Evolutionary conservation across 2,797 vertebrate genomes (phyloP).

Genomic region (Notamacropus eugenii): DNA sequence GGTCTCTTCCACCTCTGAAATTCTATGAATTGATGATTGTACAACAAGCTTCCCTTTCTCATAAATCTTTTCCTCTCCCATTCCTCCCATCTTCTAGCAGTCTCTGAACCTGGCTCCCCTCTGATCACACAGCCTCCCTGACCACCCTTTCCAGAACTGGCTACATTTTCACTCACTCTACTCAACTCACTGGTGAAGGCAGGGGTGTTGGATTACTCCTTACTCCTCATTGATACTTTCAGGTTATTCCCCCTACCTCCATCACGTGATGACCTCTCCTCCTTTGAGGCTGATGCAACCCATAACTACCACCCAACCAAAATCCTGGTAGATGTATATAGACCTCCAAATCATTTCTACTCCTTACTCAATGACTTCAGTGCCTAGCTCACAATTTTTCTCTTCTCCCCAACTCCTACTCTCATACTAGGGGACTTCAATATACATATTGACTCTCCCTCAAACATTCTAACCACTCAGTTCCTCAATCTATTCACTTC

Average conservation of each 20-base stretch:
- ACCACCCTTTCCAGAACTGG: neutral
- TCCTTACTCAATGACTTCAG: neutral
- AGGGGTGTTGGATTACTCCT: neutral
- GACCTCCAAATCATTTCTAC: neutral
- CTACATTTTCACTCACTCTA: neutral
- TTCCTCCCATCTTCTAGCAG: neutral
- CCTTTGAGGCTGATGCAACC: neutral
- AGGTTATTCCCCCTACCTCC: neutral
- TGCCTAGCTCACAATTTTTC: neutral
- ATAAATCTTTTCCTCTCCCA: neutral
- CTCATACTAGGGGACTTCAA: neutral
- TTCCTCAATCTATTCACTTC: neutral
- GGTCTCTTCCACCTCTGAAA: neutral
- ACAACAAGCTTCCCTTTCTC: neutral
- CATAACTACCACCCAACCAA: neutral
- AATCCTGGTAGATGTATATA: neutral
- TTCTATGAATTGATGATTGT: neutral
- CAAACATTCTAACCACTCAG: neutral
- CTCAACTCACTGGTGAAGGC: neutral
- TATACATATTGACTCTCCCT: neutral
- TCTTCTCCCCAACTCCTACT: neutral
- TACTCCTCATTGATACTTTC: neutral
- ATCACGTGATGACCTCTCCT: neutral
- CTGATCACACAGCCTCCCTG: neutral
- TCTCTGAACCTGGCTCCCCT: neutral